Conservation (phyloP, 2,888 invertebrate species). For the Dusona sp. region DNA sequence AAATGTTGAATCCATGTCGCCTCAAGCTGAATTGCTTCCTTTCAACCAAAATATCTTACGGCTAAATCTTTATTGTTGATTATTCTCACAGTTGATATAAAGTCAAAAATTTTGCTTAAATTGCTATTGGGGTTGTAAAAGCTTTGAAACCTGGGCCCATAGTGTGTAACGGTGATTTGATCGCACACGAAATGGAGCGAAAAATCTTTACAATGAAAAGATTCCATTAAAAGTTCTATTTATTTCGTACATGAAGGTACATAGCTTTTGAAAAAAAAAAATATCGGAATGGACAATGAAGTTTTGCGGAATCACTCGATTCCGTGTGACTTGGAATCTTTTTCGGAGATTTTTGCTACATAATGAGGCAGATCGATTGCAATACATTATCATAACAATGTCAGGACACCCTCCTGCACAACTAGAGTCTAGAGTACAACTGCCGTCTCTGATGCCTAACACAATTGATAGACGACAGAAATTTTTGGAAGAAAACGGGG, state of each 20-base stretch:
- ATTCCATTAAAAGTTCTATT: background rate
- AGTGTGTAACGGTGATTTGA: constrained; percentile 11
- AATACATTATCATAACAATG: constrained; percentile 83
- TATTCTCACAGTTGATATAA: constrained; percentile 34
- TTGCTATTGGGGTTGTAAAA: constrained; percentile 12
- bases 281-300: constrained; percentile 36
- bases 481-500: constrained; percentile 80
- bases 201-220: constrained; percentile 1
- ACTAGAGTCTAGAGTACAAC: constrained; percentile 53
- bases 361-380: constrained; percentile 84
- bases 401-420: constrained; percentile 71
- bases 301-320: constrained; percentile 54
- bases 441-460: constrained; percentile 76
- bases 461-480: constrained; percentile 82
- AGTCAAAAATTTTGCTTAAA: constrained; percentile 10
- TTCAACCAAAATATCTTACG: constrained; percentile 42
- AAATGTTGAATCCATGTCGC: constrained; percentile 48
- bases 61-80: constrained; percentile 54
- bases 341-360: constrained; percentile 77
- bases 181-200: background rate
- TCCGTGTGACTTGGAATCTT: constrained; percentile 76
- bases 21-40: constrained; percentile 31
- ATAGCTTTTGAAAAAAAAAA: constrained; percentile 18
- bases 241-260: background rate
- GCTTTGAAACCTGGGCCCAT: background rate